These are phyloP conservation scores for Tachuris rubrigastra DNA, from an alignment of 2,113 vertebrate species.

Conservation along the genomic window DNA sequence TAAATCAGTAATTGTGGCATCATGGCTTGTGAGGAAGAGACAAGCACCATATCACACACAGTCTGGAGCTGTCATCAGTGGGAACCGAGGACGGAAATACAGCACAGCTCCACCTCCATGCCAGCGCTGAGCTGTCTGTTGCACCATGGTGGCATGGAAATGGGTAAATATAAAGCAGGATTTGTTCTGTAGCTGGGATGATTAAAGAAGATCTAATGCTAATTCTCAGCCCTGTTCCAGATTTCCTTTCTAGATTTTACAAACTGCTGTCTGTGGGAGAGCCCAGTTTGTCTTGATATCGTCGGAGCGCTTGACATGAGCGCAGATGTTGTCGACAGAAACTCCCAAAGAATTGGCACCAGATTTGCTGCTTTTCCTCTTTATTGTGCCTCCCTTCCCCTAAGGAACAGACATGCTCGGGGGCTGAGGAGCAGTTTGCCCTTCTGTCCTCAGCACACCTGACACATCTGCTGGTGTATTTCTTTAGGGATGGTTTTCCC, in stretches of 20 bases:
- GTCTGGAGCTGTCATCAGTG: neutral
- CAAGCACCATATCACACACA: rapidly evolving
- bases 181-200: neutral
- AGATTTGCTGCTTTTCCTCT: neutral
- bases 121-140: rapidly evolving
- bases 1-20: rapidly evolving
- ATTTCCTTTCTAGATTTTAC: slow-evolving; percentile 42
- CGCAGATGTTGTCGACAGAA: slow-evolving; percentile 43
- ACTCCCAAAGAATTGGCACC: slow-evolving; percentile 19
- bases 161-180: neutral
- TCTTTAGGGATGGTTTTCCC: neutral
- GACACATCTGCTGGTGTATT: neutral
- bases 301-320: neutral
- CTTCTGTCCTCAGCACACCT: neutral
- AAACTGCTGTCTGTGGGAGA: neutral
- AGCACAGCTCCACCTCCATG: rapidly evolving
- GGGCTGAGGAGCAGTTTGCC: neutral
- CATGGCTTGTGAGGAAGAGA: neutral
- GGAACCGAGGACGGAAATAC: neutral
- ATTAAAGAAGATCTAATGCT: neutral
- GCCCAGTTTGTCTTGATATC: slow-evolving; percentile 28
- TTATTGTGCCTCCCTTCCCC: neutral
- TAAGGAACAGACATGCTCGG: rapidly evolving
- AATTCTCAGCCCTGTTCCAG: slow-evolving; percentile 28
- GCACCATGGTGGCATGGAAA: neutral